These are phyloP conservation scores for Thecocarcelia acutangulata DNA, from an alignment of 2,888 invertebrate species.

Conservation along the genomic window DNA sequence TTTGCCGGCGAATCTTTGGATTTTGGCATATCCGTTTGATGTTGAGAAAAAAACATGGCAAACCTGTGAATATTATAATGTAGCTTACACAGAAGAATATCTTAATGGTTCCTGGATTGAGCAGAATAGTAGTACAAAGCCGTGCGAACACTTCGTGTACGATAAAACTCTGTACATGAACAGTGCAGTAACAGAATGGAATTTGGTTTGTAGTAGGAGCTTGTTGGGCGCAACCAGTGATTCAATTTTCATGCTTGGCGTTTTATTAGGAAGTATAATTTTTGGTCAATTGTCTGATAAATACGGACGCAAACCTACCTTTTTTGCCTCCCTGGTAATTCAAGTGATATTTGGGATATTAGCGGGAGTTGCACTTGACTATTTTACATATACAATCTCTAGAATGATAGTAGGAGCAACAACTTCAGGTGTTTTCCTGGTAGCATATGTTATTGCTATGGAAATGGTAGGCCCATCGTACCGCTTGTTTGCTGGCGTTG, in stretches of 20 bases:
- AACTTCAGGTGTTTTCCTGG: slow-evolving; percentile 89
- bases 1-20: slow-evolving; percentile 81
- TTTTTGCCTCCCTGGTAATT: slow-evolving; percentile 87
- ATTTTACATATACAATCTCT: slow-evolving; percentile 86
- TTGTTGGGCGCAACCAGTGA: slow-evolving; percentile 86
- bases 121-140: slow-evolving; percentile 75
- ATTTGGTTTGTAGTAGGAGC: slow-evolving; percentile 86
- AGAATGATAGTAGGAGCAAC: slow-evolving; percentile 88
- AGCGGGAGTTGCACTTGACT: slow-evolving; percentile 86
- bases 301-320: slow-evolving; percentile 87
- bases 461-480: slow-evolving; percentile 88
- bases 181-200: slow-evolving; percentile 87
- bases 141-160: slow-evolving; percentile 84
- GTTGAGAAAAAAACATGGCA: slow-evolving; percentile 81
- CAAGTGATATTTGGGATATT: slow-evolving; percentile 86
- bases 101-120: slow-evolving; percentile 73
- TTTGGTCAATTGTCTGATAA: slow-evolving; percentile 89
- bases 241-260: slow-evolving; percentile 86
- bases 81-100: slow-evolving; percentile 80
- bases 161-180: slow-evolving; percentile 84
- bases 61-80: slow-evolving; percentile 83
- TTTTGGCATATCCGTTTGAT: slow-evolving; percentile 84
- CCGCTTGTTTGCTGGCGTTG: slow-evolving; percentile 87
- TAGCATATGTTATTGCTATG: slow-evolving; percentile 89
- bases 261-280: slow-evolving; percentile 87